Conservation (phyloP, 2,888 invertebrate genomes). For the Eledona agricola region DNA sequence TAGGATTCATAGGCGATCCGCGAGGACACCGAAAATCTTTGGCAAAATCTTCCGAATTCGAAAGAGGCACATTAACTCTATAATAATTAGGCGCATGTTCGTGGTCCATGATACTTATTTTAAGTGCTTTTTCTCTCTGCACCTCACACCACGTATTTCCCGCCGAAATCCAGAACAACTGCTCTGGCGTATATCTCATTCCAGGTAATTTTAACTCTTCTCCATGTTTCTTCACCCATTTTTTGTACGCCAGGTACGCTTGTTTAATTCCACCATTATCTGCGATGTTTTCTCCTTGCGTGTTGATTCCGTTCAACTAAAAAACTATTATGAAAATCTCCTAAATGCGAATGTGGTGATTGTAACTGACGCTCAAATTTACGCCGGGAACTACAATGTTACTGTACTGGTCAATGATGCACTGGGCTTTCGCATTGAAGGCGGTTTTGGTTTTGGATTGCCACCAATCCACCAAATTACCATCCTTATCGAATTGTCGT, state of each 20-base stretch:
- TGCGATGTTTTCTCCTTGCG: conserved; percentile 88
- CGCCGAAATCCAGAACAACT: conserved; percentile 64
- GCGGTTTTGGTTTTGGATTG: conserved; percentile 80
- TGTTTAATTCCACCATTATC: conserved; percentile 92
- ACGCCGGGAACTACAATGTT: conserved; percentile 86
- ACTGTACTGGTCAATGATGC: conserved; percentile 93
- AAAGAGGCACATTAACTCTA: conserved; percentile 66
- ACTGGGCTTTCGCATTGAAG: conserved; percentile 85
- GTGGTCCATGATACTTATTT: conserved; percentile 59
- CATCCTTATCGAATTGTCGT: conserved; percentile 90
- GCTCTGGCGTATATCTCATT: conserved; percentile 51
- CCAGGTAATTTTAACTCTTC: conserved; percentile 30
- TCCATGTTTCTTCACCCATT: conserved; percentile 27
- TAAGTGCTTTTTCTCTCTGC: conserved; percentile 24
- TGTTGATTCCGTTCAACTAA: conserved; percentile 69
- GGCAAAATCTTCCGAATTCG: conserved; percentile 66
- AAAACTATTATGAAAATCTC: too few relatives aligned
- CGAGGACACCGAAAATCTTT: conserved; percentile 66
- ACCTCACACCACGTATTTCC: conserved; percentile 65
- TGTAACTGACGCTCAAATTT: conserved; percentile 74
- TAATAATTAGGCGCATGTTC: conserved; percentile 58
- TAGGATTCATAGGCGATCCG: conserved; percentile 67
- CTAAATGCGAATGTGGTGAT: too few relatives aligned
- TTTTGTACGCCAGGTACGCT: conserved; percentile 64
- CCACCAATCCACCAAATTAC: conserved; percentile 96